phyloP scores from a whole-genome alignment of 2,113 vertebrate genomes.

The Ascaphus truei region DNA sequence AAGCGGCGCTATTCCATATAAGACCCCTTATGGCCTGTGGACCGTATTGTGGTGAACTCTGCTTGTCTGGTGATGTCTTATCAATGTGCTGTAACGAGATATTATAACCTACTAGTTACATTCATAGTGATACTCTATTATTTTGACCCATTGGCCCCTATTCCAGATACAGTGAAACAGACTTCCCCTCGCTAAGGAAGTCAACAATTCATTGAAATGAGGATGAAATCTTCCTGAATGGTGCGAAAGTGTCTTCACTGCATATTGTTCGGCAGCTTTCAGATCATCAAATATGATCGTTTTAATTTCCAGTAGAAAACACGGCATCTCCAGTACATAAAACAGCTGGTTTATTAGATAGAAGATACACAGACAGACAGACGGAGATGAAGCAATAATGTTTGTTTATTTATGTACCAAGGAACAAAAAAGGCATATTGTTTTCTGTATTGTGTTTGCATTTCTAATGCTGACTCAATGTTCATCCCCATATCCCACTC shows the following conservation, averaged over 20 bases:
- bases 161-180: no score
- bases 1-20: no score
- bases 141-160: no score
- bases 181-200: no score
- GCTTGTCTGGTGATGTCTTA: no score
- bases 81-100: no score
- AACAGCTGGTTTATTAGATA: neutral
- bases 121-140: no score
- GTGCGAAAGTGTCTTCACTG: neutral
- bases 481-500: slow-evolving; percentile 36
- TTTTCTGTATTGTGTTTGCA: slow-evolving; percentile 43
- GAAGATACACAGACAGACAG: neutral
- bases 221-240: no score
- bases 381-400: neutral
- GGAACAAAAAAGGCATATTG: neutral
- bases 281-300: neutral
- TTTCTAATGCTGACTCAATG: slow-evolving; percentile 42
- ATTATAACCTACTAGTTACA: no score
- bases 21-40: no score
- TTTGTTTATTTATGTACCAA: neutral
- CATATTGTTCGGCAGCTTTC: neutral
- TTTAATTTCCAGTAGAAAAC: neutral
- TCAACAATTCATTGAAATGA: no score
- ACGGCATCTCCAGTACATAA: neutral
- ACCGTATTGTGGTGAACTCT: no score